A percentile compares a stretch with the other conserved stretches of the same genome.
Evolutionary conservation across 37 sponge, comb jelly and placozoan species (phyloP).

Genomic region (Theonella swinhoei): DNA sequence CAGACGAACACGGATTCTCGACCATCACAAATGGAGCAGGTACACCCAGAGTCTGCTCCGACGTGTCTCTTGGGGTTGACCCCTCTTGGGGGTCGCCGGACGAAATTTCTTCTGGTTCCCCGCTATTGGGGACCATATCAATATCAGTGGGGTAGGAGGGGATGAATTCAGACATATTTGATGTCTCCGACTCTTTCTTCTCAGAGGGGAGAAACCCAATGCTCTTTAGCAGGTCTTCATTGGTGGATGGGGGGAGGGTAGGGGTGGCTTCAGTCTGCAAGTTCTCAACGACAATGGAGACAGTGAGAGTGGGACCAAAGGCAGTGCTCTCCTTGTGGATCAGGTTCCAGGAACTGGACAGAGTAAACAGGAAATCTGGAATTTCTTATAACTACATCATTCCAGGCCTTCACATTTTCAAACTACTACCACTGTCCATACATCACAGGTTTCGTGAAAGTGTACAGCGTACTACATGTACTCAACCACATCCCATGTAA

Average conservation of each 20-base stretch:
- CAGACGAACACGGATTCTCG: constrained; percentile 1
- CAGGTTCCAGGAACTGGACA: constrained; percentile 54
- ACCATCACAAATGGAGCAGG: constrained; percentile 33
- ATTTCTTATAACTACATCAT: no score
- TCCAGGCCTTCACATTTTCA: no score
- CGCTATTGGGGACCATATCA: background rate
- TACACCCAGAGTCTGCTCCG: background rate
- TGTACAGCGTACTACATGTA: no score
- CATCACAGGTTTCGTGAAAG: no score
- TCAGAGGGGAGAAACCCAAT: constrained; percentile 14
- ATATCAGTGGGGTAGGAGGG: background rate
- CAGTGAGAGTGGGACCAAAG: constrained; percentile 73
- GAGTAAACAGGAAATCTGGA: background rate
- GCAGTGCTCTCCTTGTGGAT: constrained; percentile 47
- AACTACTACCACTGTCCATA: no score
- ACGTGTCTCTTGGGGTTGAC: background rate
- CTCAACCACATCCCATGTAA: no score
- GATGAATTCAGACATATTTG: no score
- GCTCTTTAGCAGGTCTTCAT: constrained; percentile 18
- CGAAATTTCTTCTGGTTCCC: background rate
- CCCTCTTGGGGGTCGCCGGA: background rate
- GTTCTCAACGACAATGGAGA: constrained; percentile 33
- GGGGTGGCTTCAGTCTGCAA: background rate
- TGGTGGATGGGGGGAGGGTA: background rate
- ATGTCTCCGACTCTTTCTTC: no score